Percentiles rank a stretch among this genome's conserved stretches.
These are phyloP conservation scores for Origma solitaria DNA, from an alignment of 2,113 vertebrate species.

Conservation along the genomic window DNA sequence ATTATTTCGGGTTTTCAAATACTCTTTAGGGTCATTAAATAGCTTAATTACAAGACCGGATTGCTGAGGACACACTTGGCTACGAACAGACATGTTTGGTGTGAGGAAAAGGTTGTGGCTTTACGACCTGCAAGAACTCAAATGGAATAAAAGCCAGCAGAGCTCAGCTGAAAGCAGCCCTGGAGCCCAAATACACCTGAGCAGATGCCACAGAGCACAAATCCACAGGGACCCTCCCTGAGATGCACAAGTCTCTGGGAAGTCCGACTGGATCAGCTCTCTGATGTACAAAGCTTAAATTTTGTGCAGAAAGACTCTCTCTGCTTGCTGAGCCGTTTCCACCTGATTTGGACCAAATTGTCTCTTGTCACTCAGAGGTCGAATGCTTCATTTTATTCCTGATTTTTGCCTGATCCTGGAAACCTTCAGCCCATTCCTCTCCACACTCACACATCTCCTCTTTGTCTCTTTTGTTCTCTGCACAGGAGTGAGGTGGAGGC, in stretches of 20 bases:
- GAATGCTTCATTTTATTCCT: not conserved
- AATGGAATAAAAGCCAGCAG: not conserved
- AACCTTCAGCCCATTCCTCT: not conserved
- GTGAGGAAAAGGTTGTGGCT: not conserved
- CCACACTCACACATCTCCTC: not conserved
- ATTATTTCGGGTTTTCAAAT: constrained; percentile 17
- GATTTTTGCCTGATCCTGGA: not conserved
- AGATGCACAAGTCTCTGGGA: not conserved
- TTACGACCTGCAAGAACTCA: not conserved
- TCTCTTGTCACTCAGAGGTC: not conserved
- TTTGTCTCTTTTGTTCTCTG: not conserved
- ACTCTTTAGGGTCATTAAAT: constrained; percentile 25
- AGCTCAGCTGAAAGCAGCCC: not conserved
- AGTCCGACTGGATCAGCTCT: not conserved
- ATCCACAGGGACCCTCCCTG: not conserved
- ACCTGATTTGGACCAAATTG: not conserved
- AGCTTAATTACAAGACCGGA: not conserved
- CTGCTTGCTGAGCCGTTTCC: not conserved
- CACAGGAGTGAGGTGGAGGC: not conserved
- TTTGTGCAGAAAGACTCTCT: not conserved
- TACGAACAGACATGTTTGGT: not conserved
- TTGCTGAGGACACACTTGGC: not conserved
- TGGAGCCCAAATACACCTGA: not conserved
- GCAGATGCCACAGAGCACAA: not conserved
- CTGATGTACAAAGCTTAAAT: not conserved